Base-by-base conservation (phyloP, 2,888 invertebrate genomes). In the Tryphoninae sp. region DNA sequence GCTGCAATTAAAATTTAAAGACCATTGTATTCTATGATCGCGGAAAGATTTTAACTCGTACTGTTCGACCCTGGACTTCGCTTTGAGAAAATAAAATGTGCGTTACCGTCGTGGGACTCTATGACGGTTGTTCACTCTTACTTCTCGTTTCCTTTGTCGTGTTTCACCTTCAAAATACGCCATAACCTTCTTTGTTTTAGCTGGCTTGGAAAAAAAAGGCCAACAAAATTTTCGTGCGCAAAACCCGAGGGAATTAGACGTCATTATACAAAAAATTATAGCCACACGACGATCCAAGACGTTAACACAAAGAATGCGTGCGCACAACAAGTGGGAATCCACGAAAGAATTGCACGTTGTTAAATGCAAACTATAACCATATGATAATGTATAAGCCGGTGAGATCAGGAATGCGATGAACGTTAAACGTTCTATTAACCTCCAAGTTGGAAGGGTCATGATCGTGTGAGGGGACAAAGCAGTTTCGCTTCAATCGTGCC, bases 371-470 rank as follows among this genome's bases (percentile, higher is more conserved):
- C 40, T 40, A 62, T 19, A 62, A 13, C 45, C 13, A 45, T 45
- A 45, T 33, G 11, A 45, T 45, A 45, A 45, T 45, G 13, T 45
- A 45, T 45, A 13, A 45, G 45, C 13, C 59, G 71, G 26, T 65
- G 33, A 45, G 42, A 62, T 59, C 73, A 53, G 78, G 65, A 78
- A 78, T 78, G 64, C 69, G 65, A 81, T 73, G 49, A 16, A 62
- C 64, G 64, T 74, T 61, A 55, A 74, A 69, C 58, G 74, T 78
- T 53, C 45, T 69, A 74, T 81, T 74, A 71, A 71, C 69, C 78
- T 65, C 65, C 4, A n/a, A 59, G 51, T 64, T 40, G 42, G 26
- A 74, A 16, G 45, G 59, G 61, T 68, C 69, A 71, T 19, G 71
- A 61, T 65, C 53, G 64, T 69, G 65, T 40, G 61, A 59, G 51